Conservation (phyloP, 2,797 vertebrate genomes). For the Acanthurus lineatus region DNA sequence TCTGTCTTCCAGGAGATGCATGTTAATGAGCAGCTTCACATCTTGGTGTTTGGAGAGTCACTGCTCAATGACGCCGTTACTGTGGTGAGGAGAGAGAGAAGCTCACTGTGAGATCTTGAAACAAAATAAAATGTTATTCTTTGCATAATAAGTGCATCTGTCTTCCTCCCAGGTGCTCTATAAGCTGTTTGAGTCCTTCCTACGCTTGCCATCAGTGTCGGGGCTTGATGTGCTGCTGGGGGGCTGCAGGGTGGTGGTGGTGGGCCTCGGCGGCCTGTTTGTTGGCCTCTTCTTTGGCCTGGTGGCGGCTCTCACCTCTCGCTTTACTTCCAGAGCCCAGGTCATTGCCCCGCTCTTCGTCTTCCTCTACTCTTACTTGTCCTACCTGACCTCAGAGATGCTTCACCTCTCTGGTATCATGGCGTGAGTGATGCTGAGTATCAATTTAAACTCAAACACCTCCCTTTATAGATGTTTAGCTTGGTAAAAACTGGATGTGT, state of each 20-base stretch:
- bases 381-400: conserved; percentile 90
- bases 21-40: conserved; percentile 90
- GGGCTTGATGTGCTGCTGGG: conserved; percentile 82
- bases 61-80: conserved; percentile 90
- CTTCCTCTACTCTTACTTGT: conserved; percentile 91
- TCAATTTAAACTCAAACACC: neutral
- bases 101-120: neutral
- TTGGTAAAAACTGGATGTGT: neutral
- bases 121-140: neutral
- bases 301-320: conserved; percentile 85
- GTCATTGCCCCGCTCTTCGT: conserved; percentile 90
- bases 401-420: conserved; percentile 90
- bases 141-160: neutral
- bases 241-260: conserved; percentile 85
- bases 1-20: conserved; percentile 92
- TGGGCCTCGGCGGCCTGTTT: conserved; percentile 87
- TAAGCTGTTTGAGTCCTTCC: conserved; percentile 89
- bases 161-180: conserved; percentile 85
- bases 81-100: conserved; percentile 78
- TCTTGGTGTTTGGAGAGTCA: conserved; percentile 90
- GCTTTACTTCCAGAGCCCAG: conserved; percentile 87
- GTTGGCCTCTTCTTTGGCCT: conserved; percentile 87
- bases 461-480: neutral
- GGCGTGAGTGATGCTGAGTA: conserved; percentile 82
- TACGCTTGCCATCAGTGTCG: conserved; percentile 83